phyloP scores from a whole-genome alignment of 2,888 invertebrate species.

The Junonia oenone region DNA sequence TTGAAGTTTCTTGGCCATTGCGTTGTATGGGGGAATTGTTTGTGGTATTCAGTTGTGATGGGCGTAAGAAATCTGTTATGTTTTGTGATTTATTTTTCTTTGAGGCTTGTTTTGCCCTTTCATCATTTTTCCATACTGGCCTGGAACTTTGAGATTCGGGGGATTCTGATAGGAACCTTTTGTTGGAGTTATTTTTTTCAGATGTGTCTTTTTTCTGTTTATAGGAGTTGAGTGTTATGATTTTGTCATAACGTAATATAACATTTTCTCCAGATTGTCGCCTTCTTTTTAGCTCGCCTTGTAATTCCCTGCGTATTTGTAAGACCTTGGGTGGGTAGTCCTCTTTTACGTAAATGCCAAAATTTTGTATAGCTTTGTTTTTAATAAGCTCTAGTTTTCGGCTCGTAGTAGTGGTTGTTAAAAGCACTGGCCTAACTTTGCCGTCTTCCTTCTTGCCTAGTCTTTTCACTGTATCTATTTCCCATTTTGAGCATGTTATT shows the following conservation, averaged over 20 bases:
- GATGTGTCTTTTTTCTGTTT: not conserved
- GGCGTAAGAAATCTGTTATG: not conserved
- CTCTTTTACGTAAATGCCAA: not conserved
- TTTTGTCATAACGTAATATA: not conserved
- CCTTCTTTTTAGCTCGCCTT: not conserved
- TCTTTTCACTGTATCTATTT: not conserved
- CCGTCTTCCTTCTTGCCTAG: not conserved
- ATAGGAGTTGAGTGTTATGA: not conserved
- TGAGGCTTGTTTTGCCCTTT: not conserved
- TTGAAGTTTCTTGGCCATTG: not conserved
- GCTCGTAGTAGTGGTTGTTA: not conserved
- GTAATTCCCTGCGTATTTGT: not conserved
- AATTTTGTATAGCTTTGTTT: not conserved
- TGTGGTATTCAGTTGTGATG: not conserved
- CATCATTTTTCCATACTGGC: not conserved
- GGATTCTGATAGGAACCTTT: not conserved
- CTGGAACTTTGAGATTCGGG: not conserved
- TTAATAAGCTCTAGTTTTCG: not conserved
- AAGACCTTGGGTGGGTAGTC: not conserved
- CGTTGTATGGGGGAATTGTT: not conserved
- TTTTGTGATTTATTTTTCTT: not conserved
- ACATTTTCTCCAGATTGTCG: not conserved
- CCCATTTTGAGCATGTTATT: not conserved
- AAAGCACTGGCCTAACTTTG: not conserved
- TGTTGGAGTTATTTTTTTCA: not conserved